Evolutionary conservation across 2,888 invertebrate genomes (phyloP), one percentile per base, ranked within the genome.

Genomic region (Erebia ligea): DNA sequence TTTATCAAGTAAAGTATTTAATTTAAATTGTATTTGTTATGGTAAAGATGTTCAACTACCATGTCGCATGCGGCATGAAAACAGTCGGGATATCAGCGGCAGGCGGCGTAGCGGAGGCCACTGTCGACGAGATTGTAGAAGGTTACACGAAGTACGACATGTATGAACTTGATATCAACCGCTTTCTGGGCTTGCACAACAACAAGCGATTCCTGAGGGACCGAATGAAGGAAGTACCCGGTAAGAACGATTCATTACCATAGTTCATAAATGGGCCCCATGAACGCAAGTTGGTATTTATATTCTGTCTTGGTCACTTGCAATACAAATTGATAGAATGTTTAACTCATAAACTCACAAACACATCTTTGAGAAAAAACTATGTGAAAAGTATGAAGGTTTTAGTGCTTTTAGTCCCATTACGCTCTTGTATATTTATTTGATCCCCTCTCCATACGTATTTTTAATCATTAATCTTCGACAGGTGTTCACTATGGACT

Each of bases 11-110:
- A 56, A 6, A 2, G 21, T 6, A 6, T 34, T 34, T 34, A 34
- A 34, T 6, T 6, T 34, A 5, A 34, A 21, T 21, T 15, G 15
- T 58, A 15, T 25, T 34, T n/a, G 52, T 56, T 42, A 19, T 25
- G 62, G n/a, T 63, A 48, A 83, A 97, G 97, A 96, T 98, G 79
- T 94, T 95, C 78, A 98, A 98, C 82, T 98, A 98, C 86, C 96
- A 96, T 85, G 96, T 99, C 56, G 98, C 99, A 0, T 98, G 98
- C 54, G 99, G 99, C 2, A 98, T 99, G 96, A 98, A 98, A 93
- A 98, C 98, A 0, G 97, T 98, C 45, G 99, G 99, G n/a, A 96
- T 99, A 62, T 97, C 98, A 1, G 97, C 98, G 10, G 98, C 98
- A 0, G 99, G 98, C 0, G 99, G 99, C 5, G 97, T 99, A n/a